Base-by-base conservation (phyloP, 2,888 invertebrate species). In the Drosophila atroscutellata region DNA sequence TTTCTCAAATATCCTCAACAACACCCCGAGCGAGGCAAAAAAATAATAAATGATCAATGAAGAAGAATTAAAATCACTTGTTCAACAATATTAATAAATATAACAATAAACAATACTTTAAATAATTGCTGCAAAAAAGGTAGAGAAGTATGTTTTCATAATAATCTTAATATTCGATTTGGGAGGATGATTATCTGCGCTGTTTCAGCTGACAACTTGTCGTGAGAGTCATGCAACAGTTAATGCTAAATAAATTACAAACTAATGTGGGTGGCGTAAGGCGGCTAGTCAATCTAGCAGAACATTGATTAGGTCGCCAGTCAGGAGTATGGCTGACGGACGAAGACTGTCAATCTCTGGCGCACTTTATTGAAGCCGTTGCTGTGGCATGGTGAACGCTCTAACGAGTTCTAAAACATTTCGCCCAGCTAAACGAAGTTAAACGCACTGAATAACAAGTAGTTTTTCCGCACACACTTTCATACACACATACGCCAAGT, bases 391-490 rank as follows among this genome's bases (percentile, higher is more conserved):
- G 55, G 58, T 73, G 72, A 67, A 69, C 64, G 70, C 80, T 68
- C 88, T 85, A 85, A 85, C 85, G 88, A 85, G 86, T 83, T 85
- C 86, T 77, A 73, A 86, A 85, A 85, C 83, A 85, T 85, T 85
- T 88, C 77, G 81, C 86, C 88, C 86, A 80, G 80, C 86, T 85
- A 85, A 85, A 85, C 85, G 85, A 85, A 85, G 85, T 80, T 83
- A 83, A 85, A 88, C 88, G 86, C 80, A 81, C 77, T 88, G 85
- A 83, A 85, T 85, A 85, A 75, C 86, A 85, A 85, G 88, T 87
- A 85, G 85, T 80, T 86, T 75, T 76, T 24, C 11, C 45, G 49
- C 52, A 65, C 50, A 62, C 36, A 71, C 57, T 80, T 18, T 55
- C 39, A 51, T 18, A 51, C 26, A 63, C 58, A 60, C 47, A 74